Conservation (phyloP, 2,113 vertebrate genomes). For the Quiscalus mexicanus region DNA sequence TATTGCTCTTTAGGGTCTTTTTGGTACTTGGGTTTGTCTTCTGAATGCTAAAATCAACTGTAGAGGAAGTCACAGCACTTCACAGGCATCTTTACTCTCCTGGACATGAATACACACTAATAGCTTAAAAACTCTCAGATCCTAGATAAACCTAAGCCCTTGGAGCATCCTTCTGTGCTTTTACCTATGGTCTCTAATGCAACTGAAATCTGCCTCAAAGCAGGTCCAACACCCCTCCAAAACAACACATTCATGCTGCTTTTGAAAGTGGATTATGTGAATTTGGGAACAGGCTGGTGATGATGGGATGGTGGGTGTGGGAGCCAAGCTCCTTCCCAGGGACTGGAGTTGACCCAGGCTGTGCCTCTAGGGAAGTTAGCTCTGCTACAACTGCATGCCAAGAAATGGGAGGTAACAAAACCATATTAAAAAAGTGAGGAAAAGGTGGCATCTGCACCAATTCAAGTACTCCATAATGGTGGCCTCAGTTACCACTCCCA, state of each 20-base stretch:
- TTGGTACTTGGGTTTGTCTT: neutral
- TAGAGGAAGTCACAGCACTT: neutral
- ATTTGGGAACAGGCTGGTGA: neutral
- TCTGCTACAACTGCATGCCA: neutral
- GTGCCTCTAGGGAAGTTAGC: neutral
- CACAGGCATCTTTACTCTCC: neutral
- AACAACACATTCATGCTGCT: neutral
- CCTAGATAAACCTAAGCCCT: neutral
- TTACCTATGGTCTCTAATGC: rapidly evolving
- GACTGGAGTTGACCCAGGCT: neutral
- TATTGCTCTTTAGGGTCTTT: neutral
- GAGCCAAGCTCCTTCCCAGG: neutral
- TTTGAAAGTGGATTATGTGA: neutral
- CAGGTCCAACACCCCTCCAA: neutral
- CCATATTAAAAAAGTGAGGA: neutral
- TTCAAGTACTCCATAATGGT: neutral
- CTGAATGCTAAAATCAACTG: neutral
- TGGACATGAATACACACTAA: neutral
- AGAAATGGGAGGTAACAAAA: neutral
- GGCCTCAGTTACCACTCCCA: neutral
- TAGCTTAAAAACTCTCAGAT: neutral
- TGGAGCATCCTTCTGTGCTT: neutral
- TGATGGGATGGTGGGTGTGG: neutral
- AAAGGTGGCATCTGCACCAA: neutral
- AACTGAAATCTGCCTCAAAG: neutral